A percentile compares a stretch with the other conserved stretches of the same genome.
phyloP scores from a whole-genome alignment of 1,140 invertebrate genomes.

The Drosophila jambulina region DNA sequence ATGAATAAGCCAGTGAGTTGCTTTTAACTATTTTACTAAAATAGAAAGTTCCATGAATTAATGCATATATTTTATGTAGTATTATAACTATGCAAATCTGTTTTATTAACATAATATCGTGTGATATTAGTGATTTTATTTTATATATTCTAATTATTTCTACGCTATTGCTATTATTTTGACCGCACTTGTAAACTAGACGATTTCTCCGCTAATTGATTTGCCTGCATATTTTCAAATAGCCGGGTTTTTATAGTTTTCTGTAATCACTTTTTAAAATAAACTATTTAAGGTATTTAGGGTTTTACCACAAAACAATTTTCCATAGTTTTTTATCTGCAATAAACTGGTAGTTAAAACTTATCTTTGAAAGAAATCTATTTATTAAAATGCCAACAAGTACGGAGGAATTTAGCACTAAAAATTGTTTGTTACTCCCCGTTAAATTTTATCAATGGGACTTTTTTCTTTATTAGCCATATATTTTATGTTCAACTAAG shows the following conservation, averaged over 20 bases:
- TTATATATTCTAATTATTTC: neutral
- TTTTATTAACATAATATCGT: too few relatives aligned
- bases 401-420: neutral
- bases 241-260: conserved; percentile 2
- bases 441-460: neutral
- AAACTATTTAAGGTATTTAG: neutral
- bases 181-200: neutral
- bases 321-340: neutral
- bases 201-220: conserved; percentile 1
- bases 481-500: neutral
- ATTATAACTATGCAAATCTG: too few relatives aligned
- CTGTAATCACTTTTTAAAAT: neutral
- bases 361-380: neutral
- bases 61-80: too few relatives aligned
- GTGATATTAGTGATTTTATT: too few relatives aligned
- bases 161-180: neutral
- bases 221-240: neutral
- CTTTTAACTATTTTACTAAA: too few relatives aligned
- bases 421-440: too few relatives aligned
- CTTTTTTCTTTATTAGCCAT: neutral
- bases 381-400: neutral
- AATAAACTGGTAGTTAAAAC: neutral
- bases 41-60: too few relatives aligned
- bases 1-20: neutral
- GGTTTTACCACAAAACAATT: neutral